Percentiles rank a stretch among this genome's conserved stretches.
Evolutionary conservation across 2,888 invertebrate genomes (phyloP).

Genomic region (Uloborus plumipes): DNA sequence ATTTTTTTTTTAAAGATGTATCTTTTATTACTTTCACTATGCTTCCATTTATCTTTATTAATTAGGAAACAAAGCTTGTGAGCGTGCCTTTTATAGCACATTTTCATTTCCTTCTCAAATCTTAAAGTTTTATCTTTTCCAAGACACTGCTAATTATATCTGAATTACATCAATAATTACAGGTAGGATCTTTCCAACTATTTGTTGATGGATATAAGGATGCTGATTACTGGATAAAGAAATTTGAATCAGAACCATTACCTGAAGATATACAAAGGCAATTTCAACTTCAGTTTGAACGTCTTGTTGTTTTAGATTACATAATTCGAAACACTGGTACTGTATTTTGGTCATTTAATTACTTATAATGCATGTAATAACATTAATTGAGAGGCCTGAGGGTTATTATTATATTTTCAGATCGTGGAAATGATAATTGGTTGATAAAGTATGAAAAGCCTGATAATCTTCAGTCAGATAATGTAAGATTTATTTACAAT

Average conservation of each 20-base stretch:
- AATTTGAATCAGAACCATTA: slow-evolving; percentile 92
- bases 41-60: no score
- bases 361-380: neutral
- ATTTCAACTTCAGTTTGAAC: slow-evolving; percentile 95
- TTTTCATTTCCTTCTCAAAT: no score
- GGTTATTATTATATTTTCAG: slow-evolving; percentile 72
- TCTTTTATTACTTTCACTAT: no score
- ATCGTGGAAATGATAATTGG: slow-evolving; percentile 99
- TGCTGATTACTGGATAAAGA: slow-evolving; percentile 95
- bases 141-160: no score
- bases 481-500: slow-evolving; percentile 12
- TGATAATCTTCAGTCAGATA: slow-evolving; percentile 38
- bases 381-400: neutral
- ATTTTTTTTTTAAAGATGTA: no score
- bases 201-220: slow-evolving; percentile 98
- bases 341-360: neutral
- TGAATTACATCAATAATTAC: slow-evolving; percentile 69
- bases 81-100: no score
- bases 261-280: slow-evolving; percentile 81
- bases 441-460: slow-evolving; percentile 88
- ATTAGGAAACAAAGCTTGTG: no score
- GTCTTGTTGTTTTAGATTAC: slow-evolving; percentile 96
- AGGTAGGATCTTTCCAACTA: slow-evolving; percentile 97
- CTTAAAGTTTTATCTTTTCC: no score
- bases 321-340: slow-evolving; percentile 94